Conservation (phyloP, 2,888 invertebrate genomes). For the Coenonympha glycerion region DNA sequence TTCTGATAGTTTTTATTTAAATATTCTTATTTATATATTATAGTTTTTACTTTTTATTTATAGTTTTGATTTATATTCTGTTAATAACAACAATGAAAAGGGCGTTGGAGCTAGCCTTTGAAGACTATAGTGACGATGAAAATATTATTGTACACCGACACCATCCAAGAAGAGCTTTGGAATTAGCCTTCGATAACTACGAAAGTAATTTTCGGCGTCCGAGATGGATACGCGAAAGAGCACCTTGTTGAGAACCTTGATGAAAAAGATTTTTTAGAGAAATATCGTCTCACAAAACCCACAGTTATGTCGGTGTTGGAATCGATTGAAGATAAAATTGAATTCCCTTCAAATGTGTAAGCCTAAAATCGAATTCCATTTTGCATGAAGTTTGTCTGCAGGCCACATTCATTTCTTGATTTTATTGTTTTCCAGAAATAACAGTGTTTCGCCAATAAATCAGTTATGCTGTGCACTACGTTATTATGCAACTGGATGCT, state of each 20-base stretch:
- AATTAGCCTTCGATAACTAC: too few relatives aligned
- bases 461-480: not conserved
- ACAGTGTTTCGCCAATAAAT: not conserved
- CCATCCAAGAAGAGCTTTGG: too few relatives aligned
- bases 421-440: not conserved
- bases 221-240: not conserved
- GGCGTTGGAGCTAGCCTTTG: too few relatives aligned
- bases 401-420: too few relatives aligned
- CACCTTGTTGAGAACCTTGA: not conserved
- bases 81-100: too few relatives aligned
- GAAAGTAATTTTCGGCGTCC: not conserved
- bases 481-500: not conserved
- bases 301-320: not conserved
- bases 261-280: not conserved
- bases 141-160: too few relatives aligned
- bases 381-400: too few relatives aligned
- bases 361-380: not conserved
- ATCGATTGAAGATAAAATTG: slow-evolving; percentile 2
- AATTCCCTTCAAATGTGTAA: not conserved
- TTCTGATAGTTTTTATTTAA: too few relatives aligned
- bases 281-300: not conserved
- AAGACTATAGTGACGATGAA: too few relatives aligned
- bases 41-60: too few relatives aligned
- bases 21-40: too few relatives aligned
- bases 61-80: too few relatives aligned